Evolutionary conservation across 2,113 vertebrate genomes (phyloP), one percentile per base, ranked within the genome.

Genomic region (Probosciger aterrimus): DNA sequence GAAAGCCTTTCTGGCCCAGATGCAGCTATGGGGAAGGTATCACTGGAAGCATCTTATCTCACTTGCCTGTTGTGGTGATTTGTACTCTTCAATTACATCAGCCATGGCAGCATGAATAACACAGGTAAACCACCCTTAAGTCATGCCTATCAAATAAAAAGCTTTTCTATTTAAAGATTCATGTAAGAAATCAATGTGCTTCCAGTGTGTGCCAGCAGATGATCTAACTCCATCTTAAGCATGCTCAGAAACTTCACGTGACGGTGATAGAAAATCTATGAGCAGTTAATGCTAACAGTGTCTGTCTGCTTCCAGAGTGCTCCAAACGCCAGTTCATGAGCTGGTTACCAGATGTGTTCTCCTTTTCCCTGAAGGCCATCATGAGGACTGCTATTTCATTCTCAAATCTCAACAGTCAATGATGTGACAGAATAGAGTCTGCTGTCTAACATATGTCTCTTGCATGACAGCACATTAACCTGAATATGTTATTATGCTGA

Each of bases 321-420:
- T 73, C 52, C 83, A 76, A 52, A 65, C 9, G 41, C 52, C 0
- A 10, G 33, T 31, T 88, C 91, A 44, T 62, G 93, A 96, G 88
- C 95, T 91, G 88, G 88, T 86, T 92, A 79, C 95, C 93, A 96
- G 91, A 93, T 95, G 91, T 92, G 93, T n/a, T 92, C 33, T 64
- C 73, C 74, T 87, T 76, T 64, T 93, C 83, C 96, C 86, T 8
- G 10, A 92, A 93, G 95, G 92, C 93, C 88, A 79, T 71, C 88
- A 65, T 0, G 0, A 92, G 77, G 64, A 44, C 76, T 86, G 73
- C 39, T 86, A 62, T 87, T 95, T 87, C 90, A 73, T 64, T 92
- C 86, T 88, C 74, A 82, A 81, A 81, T 83, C 93, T 96, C 90
- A 50, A 15, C 60, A 80, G 79, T 77, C 85, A 90, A 7, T 2